Evolutionary conservation across 2,797 vertebrate genomes (phyloP), one percentile per base, ranked within the genome.

Genomic region (Hylomyscus alleni): DNA sequence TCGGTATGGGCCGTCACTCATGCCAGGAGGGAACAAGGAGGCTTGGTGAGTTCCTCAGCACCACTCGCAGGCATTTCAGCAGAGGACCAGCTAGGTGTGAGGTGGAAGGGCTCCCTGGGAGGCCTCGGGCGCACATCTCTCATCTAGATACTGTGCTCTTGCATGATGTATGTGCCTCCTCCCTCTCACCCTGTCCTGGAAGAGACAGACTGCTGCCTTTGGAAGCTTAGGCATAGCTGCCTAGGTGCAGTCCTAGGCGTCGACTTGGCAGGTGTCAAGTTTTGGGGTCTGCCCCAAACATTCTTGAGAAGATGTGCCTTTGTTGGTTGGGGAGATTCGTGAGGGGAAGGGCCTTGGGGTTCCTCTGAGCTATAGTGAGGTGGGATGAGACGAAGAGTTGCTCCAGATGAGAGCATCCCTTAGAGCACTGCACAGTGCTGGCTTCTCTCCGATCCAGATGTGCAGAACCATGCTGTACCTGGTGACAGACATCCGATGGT

Each of bases 1-100:
- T 19, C 99, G 99, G 4, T 99, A 99, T 0, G 99, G 99, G 77
- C 99, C 99, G 0, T 99, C 99, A 0, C 99, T 99, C 62, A 99
- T 99, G 99, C 99, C 99, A 0, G 99, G 99, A 72, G 99, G 99
- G 56, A 99, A 99, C 97, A 99, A 99, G 97, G 99, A 99, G 34
- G 99, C 99, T n/a, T 99, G 99, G 99, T 99, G 96, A 98, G 99
- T 96, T 1, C 54, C 0, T 0, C 0, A 9, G 31, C 29, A 31
- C 22, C 60, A 12, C 60, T 3, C 9, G 0, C 1, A 3, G 4
- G 6, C 29, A 0, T 4, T 1, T 44, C 12, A 2, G 34, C 69
- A 4, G 12, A 1, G 13, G 72, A 6, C 37, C 44, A 34, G 26
- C 29, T 4, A n/a, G 26, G 2, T 37, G 14, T 11, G 9, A 4